These are phyloP conservation scores for Papilio polyxenes DNA, from an alignment of 1,140 invertebrate species.

Conservation along the genomic window DNA sequence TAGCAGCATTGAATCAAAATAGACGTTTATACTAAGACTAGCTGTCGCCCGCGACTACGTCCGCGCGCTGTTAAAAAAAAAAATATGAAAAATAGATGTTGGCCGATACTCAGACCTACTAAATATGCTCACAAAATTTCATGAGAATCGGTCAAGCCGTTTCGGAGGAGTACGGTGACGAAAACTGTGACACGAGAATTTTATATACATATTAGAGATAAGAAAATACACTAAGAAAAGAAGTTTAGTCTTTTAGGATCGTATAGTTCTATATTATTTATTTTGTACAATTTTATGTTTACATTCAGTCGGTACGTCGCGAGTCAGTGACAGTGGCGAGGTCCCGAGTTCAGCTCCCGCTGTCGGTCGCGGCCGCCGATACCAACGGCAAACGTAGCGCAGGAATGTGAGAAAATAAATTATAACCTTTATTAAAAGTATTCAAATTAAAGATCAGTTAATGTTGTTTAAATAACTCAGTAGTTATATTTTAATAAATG, in stretches of 20 bases:
- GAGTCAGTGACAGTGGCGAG: constrained; percentile 58
- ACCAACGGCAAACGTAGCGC: constrained; percentile 43
- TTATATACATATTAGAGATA: no score
- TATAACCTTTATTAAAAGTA: constrained; percentile 44
- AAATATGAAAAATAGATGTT: no score
- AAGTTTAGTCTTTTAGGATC: not conserved
- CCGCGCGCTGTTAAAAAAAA: no score
- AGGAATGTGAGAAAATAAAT: constrained; percentile 57
- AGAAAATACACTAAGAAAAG: not conserved
- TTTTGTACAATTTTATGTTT: constrained; percentile 23
- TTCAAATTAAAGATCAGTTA: constrained; percentile 27
- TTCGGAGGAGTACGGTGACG: no score
- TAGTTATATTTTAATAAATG: not conserved
- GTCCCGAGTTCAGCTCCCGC: constrained; percentile 57
- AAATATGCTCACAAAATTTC: no score
- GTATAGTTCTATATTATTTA: not conserved
- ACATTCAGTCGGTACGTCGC: constrained; percentile 47
- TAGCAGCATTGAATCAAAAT: no score
- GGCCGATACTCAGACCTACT: no score
- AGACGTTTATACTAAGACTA: no score
- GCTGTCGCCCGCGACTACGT: no score
- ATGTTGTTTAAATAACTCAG: not conserved
- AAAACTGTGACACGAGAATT: no score
- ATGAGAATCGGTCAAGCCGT: no score
- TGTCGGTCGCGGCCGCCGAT: constrained; percentile 48